Base-by-base conservation (phyloP, 2,113 vertebrate genomes). In the Gorsachius goisagi region DNA sequence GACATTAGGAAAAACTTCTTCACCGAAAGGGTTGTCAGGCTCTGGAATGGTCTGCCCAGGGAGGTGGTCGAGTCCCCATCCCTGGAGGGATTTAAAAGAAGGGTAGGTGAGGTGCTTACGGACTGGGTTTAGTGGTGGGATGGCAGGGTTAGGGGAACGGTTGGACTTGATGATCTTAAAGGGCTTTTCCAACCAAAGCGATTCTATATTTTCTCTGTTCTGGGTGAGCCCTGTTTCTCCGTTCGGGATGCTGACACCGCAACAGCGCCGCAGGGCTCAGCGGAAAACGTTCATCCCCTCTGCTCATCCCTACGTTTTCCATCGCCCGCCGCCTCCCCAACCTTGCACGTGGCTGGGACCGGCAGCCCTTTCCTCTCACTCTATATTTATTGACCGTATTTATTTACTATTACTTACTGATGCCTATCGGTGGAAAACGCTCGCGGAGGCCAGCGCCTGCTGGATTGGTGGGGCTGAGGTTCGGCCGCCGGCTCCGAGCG, bases 341-440 rank as follows among this genome's bases (percentile, higher is more conserved):
- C 18, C 0, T 5, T 6, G 27, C 21, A 0, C 17, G 28, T 45
- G 6, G 30, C 67, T 3, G 55, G 47, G n/a, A 9, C 55, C 20
- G 86, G 74, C 33, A n/a, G n/a, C n/a, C n/a, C n/a, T n/a, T n/a
- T n/a, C n/a, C 78, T 55, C 16, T 64, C 19, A 12, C 49, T 30
- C 26, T 2, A 14, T 50, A n/a, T n/a, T 24, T 32, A 47, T 72
- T 72, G n/a, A 15, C 35, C 35, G 1, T 35, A 20, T 71, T 52
- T 32, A 2, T 59, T 10, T 24, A 35, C 4, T 19, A 9, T n/a
- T 50, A 50, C 23, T 37, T 50, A 15, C 33, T 11, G 27, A 22
- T 82, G 27, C 2, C 68, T 6, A 1, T 3, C 0, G n/a, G 60
- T 71, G 58, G 80, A 3, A 52, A 23, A 1, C 1, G 7, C 39